Evolutionary conservation across 1,140 invertebrate species (phyloP).

Genomic region (Gonatopus flavifemur): DNA sequence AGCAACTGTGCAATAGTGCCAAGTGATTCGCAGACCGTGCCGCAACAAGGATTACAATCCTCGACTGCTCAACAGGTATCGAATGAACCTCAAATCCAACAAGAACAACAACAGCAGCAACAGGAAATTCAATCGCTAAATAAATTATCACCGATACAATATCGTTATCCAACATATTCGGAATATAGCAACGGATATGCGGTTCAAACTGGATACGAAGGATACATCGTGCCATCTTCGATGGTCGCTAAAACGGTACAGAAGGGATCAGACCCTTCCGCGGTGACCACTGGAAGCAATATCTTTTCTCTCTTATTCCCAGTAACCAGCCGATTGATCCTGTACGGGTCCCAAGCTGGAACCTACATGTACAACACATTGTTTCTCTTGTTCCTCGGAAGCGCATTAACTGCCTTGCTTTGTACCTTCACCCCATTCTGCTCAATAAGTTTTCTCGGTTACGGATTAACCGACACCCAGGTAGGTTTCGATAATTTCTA

Average conservation of each 20-base stretch:
- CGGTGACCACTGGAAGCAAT: constrained; percentile 2
- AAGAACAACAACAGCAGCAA: not conserved
- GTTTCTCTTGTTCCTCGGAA: constrained; percentile 42
- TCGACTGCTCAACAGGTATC: not conserved
- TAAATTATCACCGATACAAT: not conserved
- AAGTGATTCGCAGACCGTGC: not conserved
- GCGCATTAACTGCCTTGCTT: constrained; percentile 59
- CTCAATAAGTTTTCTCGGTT: constrained; percentile 60
- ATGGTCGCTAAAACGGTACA: constrained; percentile 3
- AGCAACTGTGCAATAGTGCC: not conserved
- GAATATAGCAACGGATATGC: constrained; percentile 29
- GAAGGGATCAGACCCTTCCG: constrained; percentile 4
- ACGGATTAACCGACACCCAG: constrained; percentile 45
- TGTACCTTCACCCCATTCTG: constrained; percentile 70
- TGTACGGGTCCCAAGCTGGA: constrained; percentile 18
- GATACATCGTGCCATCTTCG: constrained; percentile 45
- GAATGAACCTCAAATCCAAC: not conserved
- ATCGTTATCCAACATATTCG: constrained; percentile 28
- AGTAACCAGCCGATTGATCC: constrained; percentile 14
- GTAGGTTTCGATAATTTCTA: constrained; percentile 5
- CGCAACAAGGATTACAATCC: not conserved
- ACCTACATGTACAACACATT: constrained; percentile 19
- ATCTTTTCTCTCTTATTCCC: too few species aligned
- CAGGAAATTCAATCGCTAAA: too few species aligned
- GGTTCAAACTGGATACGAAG: constrained; percentile 52